phyloP scores from a whole-genome alignment of 2,113 vertebrate species.

The Balaenoptera acutorostrata region DNA sequence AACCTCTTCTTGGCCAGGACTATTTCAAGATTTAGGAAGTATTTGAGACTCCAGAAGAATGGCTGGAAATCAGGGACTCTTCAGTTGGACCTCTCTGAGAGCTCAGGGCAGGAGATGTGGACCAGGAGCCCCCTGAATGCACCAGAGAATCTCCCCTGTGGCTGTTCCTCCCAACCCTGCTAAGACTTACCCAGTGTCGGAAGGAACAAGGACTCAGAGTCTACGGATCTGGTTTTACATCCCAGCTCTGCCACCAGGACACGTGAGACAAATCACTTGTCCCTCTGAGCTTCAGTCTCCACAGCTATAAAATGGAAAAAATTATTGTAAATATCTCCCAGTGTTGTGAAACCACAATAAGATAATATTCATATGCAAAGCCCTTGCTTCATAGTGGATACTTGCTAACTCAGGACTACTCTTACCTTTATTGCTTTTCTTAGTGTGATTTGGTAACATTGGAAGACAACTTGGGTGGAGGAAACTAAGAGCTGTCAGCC shows the following conservation, averaged over 20 bases:
- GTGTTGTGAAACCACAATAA: not conserved
- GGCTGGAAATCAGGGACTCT: conserved; percentile 23
- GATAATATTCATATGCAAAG: fast-evolving
- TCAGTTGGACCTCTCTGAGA: not conserved
- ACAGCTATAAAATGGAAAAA: not conserved
- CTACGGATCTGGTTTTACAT: no score
- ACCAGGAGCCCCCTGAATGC: fast-evolving
- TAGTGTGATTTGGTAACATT: not conserved
- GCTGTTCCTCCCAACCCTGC: fast-evolving
- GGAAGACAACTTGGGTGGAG: not conserved
- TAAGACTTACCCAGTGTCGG: fast-evolving
- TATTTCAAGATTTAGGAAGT: conserved; percentile 73
- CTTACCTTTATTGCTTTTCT: not conserved
- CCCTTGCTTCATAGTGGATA: not conserved
- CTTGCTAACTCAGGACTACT: fast-evolving
- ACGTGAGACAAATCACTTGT: not conserved
- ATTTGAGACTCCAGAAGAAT: conserved; percentile 57
- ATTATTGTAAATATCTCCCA: not conserved
- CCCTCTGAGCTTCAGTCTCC: not conserved
- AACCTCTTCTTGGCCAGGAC: conserved; percentile 56
- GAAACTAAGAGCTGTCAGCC: not conserved
- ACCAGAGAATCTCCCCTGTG: fast-evolving
- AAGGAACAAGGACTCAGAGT: not conserved
- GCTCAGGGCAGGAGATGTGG: not conserved
- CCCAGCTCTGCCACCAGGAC: not conserved